Evolutionary conservation across 2,888 invertebrate species (phyloP), one percentile per base, ranked within the genome.

Genomic region (Ligdia adustata): DNA sequence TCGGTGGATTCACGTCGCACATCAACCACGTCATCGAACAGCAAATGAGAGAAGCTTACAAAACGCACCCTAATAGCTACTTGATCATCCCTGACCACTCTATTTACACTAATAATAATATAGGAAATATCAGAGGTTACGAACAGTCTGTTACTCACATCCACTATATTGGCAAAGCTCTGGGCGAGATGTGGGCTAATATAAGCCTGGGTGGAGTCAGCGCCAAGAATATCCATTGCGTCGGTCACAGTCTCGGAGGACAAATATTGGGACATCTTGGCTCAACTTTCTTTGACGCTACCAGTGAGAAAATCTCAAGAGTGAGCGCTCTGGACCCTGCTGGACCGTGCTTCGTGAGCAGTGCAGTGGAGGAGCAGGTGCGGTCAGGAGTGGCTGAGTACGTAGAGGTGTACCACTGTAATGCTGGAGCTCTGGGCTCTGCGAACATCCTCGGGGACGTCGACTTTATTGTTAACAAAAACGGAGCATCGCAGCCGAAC

Each of bases 391-490:
- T 93, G 15, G 93, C 93, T 0, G 77, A 85, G 0, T 91, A 92
- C 58, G 93, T 93, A 0, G 92, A 93, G 63, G 87, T 91, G 0
- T 88, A 93, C 51, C 93, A 93, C 64, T 93, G 93, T 18, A 92
- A 92, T 52, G 91, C 90, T 42, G 92, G 92, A n/a, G 82, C 80
- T 0, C 66, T 91, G 2, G 92, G 91, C 1, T 84, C 90, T 0
- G 81, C 82, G 0, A 82, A 81, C 39, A 86, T 91, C 0, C 64
- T 92, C 16, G 93, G 90, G 0, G 91, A 92, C 35, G 76, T 90
- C 1, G 93, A 93, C 65, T 92, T 92, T 67, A 92, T 91, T 57
- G 85, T 92, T 1, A 93, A 93, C 60, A 92, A 91, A 57, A 91
- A 91, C 20, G 93, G 93, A 0, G 69, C 67, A 6, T 69, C 84